These are phyloP conservation scores for Orbicella faveolata DNA, from an alignment of 64 coral and sea anemone species.

Conservation along the genomic window DNA sequence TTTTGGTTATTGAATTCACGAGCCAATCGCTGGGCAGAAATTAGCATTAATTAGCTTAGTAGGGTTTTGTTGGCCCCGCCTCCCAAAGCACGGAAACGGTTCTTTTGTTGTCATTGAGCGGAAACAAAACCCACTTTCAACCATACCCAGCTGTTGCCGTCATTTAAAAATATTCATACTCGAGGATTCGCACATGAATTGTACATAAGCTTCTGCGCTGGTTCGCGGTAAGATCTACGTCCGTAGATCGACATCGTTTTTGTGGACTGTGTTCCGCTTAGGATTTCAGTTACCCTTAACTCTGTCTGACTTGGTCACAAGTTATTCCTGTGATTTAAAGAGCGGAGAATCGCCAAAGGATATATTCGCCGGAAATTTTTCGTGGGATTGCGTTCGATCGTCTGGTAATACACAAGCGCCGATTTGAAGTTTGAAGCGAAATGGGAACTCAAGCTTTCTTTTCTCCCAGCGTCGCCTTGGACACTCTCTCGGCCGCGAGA, in stretches of 20 bases:
- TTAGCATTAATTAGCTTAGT: constrained; percentile 55
- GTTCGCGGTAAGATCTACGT: constrained; percentile 18
- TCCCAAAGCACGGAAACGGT: constrained; percentile 41
- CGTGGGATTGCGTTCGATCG: neutral
- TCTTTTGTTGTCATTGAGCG: constrained; percentile 50
- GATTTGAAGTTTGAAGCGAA: constrained; percentile 3
- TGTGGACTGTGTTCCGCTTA: neutral
- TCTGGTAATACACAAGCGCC: neutral
- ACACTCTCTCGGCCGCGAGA: constrained; percentile 50
- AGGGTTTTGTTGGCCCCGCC: constrained; percentile 20
- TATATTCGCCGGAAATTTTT: neutral
- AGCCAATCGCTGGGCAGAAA: constrained; percentile 17
- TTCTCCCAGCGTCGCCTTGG: constrained; percentile 35
- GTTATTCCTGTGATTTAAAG: constrained; percentile 15
- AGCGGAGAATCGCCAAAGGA: neutral
- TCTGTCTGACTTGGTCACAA: neutral
- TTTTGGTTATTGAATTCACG: constrained; percentile 29
- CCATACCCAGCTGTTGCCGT: constrained; percentile 36
- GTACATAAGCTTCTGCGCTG: constrained; percentile 34
- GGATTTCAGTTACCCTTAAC: neutral
- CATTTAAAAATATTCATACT: constrained; percentile 46
- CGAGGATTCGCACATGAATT: constrained; percentile 2
- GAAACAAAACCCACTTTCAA: constrained; percentile 55
- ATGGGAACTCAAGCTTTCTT: constrained; percentile 33
- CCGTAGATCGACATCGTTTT: neutral